phyloP scores from a whole-genome alignment of 2,888 invertebrate genomes.

The Pachliopta kotzebuea region DNA sequence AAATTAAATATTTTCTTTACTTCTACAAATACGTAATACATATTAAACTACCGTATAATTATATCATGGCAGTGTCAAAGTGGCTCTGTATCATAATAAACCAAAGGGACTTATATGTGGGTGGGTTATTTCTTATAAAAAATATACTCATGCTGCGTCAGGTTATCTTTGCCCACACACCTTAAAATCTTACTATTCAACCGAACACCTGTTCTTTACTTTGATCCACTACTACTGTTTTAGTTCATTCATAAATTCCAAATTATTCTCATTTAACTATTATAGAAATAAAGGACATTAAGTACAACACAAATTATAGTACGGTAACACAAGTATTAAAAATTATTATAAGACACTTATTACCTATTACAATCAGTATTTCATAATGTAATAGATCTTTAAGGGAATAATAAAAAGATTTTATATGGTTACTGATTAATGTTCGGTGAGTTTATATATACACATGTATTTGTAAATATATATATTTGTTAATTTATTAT shows the following conservation, averaged over 20 bases:
- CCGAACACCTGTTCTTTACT: slow-evolving; percentile 24
- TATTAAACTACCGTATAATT: background rate
- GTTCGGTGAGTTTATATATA: too few relatives aligned
- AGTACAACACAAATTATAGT: too few relatives aligned
- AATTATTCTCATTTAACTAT: slow-evolving; percentile 4
- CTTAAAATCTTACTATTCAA: slow-evolving; percentile 7
- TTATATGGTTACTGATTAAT: too few relatives aligned
- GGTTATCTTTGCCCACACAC: slow-evolving; percentile 29
- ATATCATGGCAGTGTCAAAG: background rate
- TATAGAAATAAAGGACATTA: too few relatives aligned
- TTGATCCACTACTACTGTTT: slow-evolving; percentile 9
- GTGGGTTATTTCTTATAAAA: slow-evolving; percentile 18
- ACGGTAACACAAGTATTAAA: too few relatives aligned
- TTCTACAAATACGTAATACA: background rate
- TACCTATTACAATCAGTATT: too few relatives aligned
- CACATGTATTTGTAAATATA: too few relatives aligned
- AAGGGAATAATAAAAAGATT: too few relatives aligned
- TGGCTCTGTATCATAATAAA: background rate
- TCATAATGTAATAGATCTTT: too few relatives aligned
- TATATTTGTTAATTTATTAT: too few relatives aligned
- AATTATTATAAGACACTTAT: too few relatives aligned
- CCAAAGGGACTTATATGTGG: slow-evolving; percentile 7
- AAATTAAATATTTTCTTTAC: too few relatives aligned
- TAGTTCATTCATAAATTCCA: slow-evolving; percentile 20
- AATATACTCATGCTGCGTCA: slow-evolving; percentile 24